Conservation (phyloP, 2,113 vertebrate species). For the Pluvialis apricaria region DNA sequence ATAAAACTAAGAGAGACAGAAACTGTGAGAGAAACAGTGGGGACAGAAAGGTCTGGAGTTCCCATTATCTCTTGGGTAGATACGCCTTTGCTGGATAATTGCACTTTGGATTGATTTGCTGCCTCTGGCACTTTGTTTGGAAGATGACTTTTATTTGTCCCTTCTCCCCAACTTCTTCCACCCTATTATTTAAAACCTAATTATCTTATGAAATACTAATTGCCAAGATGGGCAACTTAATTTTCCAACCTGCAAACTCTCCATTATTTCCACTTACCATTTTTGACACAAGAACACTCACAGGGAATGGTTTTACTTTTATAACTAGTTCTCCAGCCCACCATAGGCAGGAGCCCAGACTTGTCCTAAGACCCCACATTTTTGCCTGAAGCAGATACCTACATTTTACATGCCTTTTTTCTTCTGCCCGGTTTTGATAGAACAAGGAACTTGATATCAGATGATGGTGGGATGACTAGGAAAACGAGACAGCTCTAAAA, state of each 20-base stretch:
- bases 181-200: background rate
- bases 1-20: slow-evolving; percentile 1
- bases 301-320: background rate
- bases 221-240: background rate
- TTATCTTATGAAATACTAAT: background rate
- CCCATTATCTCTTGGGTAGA: background rate
- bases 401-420: background rate
- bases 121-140: background rate
- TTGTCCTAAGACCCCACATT: rapidly evolving
- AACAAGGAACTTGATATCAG: background rate
- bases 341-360: background rate
- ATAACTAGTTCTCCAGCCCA: background rate
- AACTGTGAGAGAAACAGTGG: background rate
- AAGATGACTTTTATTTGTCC: background rate
- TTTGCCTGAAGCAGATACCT: background rate
- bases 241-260: background rate
- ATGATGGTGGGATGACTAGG: background rate
- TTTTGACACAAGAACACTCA: background rate
- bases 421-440: background rate
- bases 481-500: background rate
- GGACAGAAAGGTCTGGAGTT: background rate
- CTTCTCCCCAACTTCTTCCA: background rate
- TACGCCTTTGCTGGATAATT: background rate
- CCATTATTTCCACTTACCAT: background rate
- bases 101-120: background rate